Evolutionary conservation across 2,113 vertebrate genomes (phyloP), one percentile per base, ranked within the genome.

Genomic region (Columbina picui): DNA sequence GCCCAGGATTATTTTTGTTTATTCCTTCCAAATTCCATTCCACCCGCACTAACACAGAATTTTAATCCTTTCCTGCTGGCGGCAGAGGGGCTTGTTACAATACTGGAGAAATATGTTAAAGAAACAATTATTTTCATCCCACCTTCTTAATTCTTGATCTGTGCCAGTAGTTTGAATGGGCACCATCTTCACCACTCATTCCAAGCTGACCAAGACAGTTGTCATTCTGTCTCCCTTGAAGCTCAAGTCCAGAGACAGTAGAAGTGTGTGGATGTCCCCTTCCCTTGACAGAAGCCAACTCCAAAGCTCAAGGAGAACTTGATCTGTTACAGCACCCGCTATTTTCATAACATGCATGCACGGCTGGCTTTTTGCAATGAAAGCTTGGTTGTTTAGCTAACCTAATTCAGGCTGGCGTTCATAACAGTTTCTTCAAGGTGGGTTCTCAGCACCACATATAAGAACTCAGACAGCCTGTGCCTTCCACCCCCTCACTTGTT

Each of bases 1-100:
- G 88, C 96, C 96, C 61, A 50, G 84, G 76, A 82, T 96, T 96
- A 89, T 96, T 96, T 96, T 94, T 96, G 91, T 96, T 97, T 94
- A 93, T 95, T 97, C 85, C 36, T 96, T 96, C 83, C 80, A 94
- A 95, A 89, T 93, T 96, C 80, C 84, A 82, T 82, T 96, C 80
- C 61, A 89, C 65, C 79, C 9, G 0, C 85, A 92, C 80, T 93
- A 92, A 90, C 61, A 88, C 36, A 91, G 93, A 92, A 92, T 94
- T 96, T 94, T 89, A 96, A 97, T 94, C 53, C 38, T 61, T 89
- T 70, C 71, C 89, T 94, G 69, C 73, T 95, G 90, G 65, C 5
- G 0, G 27, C 6, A 7, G 79, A 70, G 27, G 30, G n/a, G 14
- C 71, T 95, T 92, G 25, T 88, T 94, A 77, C 47, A 89, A 64